Base-by-base conservation (phyloP, 2,113 vertebrate genomes). In the Corythaeola cristata region DNA sequence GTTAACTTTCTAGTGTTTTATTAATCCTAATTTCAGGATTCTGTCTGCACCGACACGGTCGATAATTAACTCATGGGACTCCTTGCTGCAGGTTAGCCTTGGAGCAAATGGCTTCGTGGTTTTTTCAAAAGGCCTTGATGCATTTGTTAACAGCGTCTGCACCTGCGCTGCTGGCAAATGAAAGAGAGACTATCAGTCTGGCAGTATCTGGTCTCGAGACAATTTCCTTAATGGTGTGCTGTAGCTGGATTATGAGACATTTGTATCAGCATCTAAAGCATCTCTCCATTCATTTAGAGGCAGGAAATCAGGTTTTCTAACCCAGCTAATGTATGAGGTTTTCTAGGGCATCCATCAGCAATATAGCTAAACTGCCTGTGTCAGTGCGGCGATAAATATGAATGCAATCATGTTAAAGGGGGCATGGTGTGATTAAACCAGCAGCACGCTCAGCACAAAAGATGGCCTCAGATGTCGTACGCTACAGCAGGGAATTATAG, bases 151-250 rank as follows among this genome's bases (percentile, higher is more conserved):
- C 59, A 62, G 76, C 78, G 84, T 88, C 93, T 95, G 90, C 93
- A 95, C 89, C 95, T 85, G 96, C 8, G 1, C 59, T 88, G 55
- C 5, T 73, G 89, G 72, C 77, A 91, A 87, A 85, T 63, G 91
- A 88, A 88, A 69, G 15, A 33, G 66, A 56, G 58, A 58, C 95
- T 63, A 92, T 96, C 90, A 93, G 68, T 95, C 95, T 95, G 76
- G 62, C 71, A 69, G 62, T 53, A 66, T 82, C 81, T 96, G 47
- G 37, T 92, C 96, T 85, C 93, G 76, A 94, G 81, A 83, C 91
- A 96, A 96, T 97, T 85, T 95, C 63, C 84, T 86, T 97, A 97
- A 96, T 97, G 96, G 84, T 56, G 47, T 74, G 32, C 55, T 76
- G 12, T 72, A 83, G 84, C 81, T 93, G 66, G 50, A 85, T 96